Percentiles rank a stretch among this genome's conserved stretches.
These are phyloP conservation scores for Miniopterus natalensis DNA, from an alignment of 2,113 vertebrate genomes.

Conservation along the genomic window DNA sequence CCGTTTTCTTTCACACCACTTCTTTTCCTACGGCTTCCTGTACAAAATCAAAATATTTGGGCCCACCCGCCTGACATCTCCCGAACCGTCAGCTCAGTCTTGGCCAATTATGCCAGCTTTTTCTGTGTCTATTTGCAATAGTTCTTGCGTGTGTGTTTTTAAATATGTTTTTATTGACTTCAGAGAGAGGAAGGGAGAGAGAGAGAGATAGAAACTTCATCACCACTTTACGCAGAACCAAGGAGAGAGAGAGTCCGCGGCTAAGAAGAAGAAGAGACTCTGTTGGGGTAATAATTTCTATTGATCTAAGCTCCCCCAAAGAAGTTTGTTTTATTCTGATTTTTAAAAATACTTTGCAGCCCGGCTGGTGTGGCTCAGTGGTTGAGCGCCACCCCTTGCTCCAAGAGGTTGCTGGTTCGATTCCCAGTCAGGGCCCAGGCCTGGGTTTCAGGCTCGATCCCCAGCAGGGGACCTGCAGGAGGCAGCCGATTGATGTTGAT, in stretches of 20 bases:
- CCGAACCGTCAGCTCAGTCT: background rate
- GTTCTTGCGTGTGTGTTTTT: background rate
- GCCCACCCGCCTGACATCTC: background rate
- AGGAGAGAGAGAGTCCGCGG: background rate
- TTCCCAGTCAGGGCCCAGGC: no score
- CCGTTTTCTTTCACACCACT: background rate
- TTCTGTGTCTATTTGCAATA: background rate
- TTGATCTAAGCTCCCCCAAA: background rate
- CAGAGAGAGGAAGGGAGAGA: no score
- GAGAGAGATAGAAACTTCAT: background rate
- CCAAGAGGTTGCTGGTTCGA: no score
- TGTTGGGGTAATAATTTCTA: background rate
- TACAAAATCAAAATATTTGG: background rate
- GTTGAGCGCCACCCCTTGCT: no score
- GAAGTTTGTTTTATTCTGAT: background rate
- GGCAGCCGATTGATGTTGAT: no score
- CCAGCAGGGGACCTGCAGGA: no score
- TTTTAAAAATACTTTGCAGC: background rate
- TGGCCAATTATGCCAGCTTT: background rate
- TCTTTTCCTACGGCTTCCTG: background rate
- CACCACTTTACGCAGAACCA: background rate
- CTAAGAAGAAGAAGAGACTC: background rate
- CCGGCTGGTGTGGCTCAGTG: no score
- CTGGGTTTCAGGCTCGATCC: no score
- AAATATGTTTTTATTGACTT: no score